Evolutionary conservation across 2,113 vertebrate species (phyloP).

Genomic region (Thalassarche chlororhynchos): DNA sequence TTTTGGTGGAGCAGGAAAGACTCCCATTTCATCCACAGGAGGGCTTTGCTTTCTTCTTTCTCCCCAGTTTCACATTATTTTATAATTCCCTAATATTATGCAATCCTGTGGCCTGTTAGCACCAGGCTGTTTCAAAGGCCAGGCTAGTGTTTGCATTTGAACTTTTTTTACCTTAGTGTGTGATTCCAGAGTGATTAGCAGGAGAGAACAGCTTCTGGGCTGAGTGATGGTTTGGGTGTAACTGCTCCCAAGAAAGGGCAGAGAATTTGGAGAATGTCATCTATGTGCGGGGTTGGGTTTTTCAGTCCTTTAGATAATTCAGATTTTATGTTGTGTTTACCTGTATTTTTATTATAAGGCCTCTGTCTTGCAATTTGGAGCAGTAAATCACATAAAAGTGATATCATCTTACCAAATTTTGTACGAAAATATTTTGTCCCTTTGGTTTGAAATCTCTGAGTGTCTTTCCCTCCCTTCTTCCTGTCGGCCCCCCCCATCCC

Average conservation of each 20-base stretch:
- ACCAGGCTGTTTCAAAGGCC: background rate
- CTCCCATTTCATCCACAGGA: background rate
- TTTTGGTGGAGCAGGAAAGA: background rate
- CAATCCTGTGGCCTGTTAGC: background rate
- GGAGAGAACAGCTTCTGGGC: constrained; percentile 19
- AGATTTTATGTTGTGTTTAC: constrained; percentile 29
- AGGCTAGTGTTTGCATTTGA: background rate
- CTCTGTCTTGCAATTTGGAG: background rate
- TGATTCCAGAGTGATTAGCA: background rate
- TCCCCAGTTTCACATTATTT: background rate
- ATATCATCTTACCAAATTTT: background rate
- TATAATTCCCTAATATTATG: background rate
- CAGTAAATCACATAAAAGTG: background rate
- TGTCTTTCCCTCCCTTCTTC: background rate
- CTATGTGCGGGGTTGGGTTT: constrained; percentile 44
- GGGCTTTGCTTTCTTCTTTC: background rate
- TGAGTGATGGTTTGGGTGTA: constrained; percentile 55
- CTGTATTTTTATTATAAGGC: constrained; percentile 1
- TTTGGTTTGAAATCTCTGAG: background rate
- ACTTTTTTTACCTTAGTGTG: background rate
- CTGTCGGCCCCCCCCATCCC: background rate
- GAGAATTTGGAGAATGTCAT: constrained; percentile 51
- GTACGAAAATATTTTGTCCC: background rate
- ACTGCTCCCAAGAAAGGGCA: constrained; percentile 53
- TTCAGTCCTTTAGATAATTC: constrained; percentile 9